Percentiles rank a stretch among this genome's conserved stretches.
Evolutionary conservation across 2,797 vertebrate species (phyloP).

Genomic region (Pangasius macronema): DNA sequence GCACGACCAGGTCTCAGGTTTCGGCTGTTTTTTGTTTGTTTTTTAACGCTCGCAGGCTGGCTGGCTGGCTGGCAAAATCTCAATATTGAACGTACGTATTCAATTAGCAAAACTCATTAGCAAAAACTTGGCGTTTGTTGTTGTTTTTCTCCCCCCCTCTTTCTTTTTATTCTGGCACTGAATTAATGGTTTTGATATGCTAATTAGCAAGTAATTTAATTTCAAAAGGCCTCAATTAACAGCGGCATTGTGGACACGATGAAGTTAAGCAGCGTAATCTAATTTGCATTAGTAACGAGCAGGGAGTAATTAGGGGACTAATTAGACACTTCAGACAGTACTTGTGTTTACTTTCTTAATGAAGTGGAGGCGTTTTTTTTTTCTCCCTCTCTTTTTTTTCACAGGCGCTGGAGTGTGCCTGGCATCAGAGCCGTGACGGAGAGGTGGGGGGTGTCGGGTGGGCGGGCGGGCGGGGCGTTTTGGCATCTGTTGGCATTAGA

Average conservation of each 20-base stretch:
- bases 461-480: slow-evolving; percentile 28
- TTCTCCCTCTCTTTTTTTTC: slow-evolving; percentile 58
- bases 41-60: not conserved
- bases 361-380: slow-evolving; percentile 83
- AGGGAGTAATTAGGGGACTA: slow-evolving; percentile 99
- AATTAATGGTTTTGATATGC: slow-evolving; percentile 99
- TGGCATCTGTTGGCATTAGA: slow-evolving; percentile 63
- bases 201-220: slow-evolving; percentile 99
- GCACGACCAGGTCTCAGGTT: slow-evolving; percentile 61
- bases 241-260: slow-evolving; percentile 99
- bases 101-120: slow-evolving; percentile 99
- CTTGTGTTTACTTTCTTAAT: slow-evolving; percentile 99
- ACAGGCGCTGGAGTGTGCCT: slow-evolving; percentile 64
- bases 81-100: slow-evolving; percentile 83
- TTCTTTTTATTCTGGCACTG: slow-evolving; percentile 79
- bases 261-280: slow-evolving; percentile 99
- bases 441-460: slow-evolving; percentile 18
- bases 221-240: slow-evolving; percentile 99
- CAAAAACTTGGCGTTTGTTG: slow-evolving; percentile 98
- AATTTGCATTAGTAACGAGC: slow-evolving; percentile 99
- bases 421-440: slow-evolving; percentile 46
- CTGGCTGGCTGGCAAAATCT: slow-evolving; percentile 66
- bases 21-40: slow-evolving; percentile 50
- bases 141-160: slow-evolving; percentile 74
- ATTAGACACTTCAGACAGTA: slow-evolving; percentile 99